Base-by-base conservation (phyloP, 2,888 invertebrate genomes). In the Drosophila paranaensis region DNA sequence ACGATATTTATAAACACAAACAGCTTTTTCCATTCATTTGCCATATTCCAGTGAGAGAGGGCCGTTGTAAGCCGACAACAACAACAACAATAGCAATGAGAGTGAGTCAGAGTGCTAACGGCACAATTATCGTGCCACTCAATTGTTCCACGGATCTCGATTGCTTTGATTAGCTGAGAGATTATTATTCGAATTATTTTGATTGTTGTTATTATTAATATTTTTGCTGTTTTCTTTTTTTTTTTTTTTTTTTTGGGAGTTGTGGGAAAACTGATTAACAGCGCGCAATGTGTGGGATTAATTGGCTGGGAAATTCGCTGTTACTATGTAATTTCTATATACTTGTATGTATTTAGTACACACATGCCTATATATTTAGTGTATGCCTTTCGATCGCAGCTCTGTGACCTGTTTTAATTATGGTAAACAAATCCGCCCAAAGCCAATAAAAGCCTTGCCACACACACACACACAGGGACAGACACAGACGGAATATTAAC, bases 391-490 rank as follows among this genome's bases (percentile, higher is more conserved):
- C 42, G 60, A 33, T 60, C 30, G 25, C 20, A 37, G 25, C 53
- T 46, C 46, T 46, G 27, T 37, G 77, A 76, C 77, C 75, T 77
- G 75, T 55, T 76, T 72, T 46, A 27, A 20, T 48, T 43, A 39
- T 16, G 42, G 56, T 62, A 76, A 76, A 76, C 73, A 76, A 76
- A 76, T 76, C 77, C 72, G 27, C 30, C 39, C 43, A 68, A 68
- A 77, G 64, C 61, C 77, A 60, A 76, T 54, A 77, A 64, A 63
- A 54, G 46, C 63, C 68, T 10, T 40, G 6, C 25, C 27, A 27
- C 14, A 39, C 0, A 56, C 25, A 25, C 9, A 42, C 30, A 33
- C 42, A 20, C 8, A 55, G n/a, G n/a, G 0, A 33, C 30, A 33
- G 8, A 33, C 2, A 33, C 30, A 33, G 27, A 14, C 33, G 11